Evolutionary conservation across 2,113 vertebrate genomes (phyloP), one percentile per base, ranked within the genome.

Genomic region (Gadus chalcogrammus): DNA sequence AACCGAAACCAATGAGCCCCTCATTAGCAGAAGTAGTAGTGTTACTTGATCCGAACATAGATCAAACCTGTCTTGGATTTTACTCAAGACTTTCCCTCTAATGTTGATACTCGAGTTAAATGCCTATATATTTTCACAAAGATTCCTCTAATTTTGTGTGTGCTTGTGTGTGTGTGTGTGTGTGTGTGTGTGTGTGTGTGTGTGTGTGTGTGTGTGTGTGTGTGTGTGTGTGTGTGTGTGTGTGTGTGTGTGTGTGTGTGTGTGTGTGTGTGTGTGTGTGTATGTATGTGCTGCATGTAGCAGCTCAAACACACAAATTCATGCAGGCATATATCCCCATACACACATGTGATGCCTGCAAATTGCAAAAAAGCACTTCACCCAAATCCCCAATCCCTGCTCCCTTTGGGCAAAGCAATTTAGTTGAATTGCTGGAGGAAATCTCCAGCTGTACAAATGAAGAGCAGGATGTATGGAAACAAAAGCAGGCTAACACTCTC

Each of bases 391-490:
- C 64, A 56, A 58, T 67, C 70, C 12, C 69, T 65, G 72, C 64
- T 71, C 72, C 64, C 61, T 68, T 68, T 72, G 38, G 55, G 64
- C 69, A 65, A 35, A 71, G 77, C 66, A 77, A 78, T 84, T 84
- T 74, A 65, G 52, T 59, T 65, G 20, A 76, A 80, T 78, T 81
- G 70, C 67, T 67, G 59, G 20, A 22, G 65, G 53, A 67, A 80
- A 75, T 38, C 20, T 31, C 70, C 80, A 82, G 77, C 80, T 84
- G 82, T 82, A 71, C 55, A 84, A 84, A 84, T 78, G 72, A 70
- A 76, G 63, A 61, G 73, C 75, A 80, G 79, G 75, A 82, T 75
- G 77, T 73, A 72, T 77, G 74, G 65, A 71, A 71, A 53, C 60
- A 65, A 69, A 77, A 64, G 65, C 65, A 65, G 35, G 53, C 13